phyloP scores from a whole-genome alignment of 2,113 vertebrate species.

The Chinchilla lanigera region DNA sequence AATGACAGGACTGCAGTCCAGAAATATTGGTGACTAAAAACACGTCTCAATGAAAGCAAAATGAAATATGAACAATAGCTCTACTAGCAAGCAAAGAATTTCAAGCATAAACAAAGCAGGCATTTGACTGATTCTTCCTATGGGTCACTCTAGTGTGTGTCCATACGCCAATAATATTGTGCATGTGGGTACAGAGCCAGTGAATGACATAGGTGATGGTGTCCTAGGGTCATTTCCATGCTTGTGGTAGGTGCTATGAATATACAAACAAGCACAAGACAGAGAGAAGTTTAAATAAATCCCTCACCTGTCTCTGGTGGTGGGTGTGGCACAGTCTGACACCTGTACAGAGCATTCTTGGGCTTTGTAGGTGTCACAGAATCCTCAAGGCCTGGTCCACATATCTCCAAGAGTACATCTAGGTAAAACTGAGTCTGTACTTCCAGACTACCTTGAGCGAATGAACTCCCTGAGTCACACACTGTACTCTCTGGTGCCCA shows the following conservation, averaged over 20 bases:
- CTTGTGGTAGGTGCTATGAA: neutral
- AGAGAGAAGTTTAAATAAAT: neutral
- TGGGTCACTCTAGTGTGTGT: no score
- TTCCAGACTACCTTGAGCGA: no score
- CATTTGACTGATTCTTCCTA: neutral
- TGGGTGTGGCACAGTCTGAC: neutral
- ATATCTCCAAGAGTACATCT: neutral
- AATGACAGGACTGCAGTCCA: neutral
- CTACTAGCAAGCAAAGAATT: neutral
- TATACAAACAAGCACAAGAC: accelerated
- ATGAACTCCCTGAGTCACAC: no score
- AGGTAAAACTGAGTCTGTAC: neutral
- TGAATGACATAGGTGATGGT: neutral
- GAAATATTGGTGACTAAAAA: neutral
- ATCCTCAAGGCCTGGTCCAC: neutral
- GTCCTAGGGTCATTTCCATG: neutral
- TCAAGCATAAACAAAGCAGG: neutral
- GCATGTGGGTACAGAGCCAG: neutral
- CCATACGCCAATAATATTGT: neutral
- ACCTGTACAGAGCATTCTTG: accelerated
- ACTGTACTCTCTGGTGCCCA: neutral
- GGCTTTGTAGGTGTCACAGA: no score
- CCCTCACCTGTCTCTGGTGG: accelerated
- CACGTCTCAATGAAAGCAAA: neutral
- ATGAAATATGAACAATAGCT: neutral